Evolutionary conservation across 2,888 invertebrate species (phyloP).

Genomic region (Xestia rhomboidea): DNA sequence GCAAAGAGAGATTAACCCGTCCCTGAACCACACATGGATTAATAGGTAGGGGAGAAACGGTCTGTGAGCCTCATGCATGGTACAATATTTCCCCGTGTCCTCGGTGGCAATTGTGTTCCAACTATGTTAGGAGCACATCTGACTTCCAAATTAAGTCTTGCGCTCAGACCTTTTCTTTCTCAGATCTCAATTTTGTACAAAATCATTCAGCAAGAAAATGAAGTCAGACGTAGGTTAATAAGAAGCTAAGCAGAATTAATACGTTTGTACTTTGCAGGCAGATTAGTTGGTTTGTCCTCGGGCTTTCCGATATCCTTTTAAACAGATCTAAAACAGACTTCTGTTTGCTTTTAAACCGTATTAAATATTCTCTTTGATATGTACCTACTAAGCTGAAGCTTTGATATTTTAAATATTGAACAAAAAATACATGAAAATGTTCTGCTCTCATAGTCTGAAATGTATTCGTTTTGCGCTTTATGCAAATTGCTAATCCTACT

Average conservation of each 20-base stretch:
- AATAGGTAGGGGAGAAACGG: background rate
- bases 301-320: constrained; percentile 35
- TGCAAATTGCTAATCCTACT: too few relatives aligned
- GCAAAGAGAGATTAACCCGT: background rate
- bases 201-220: constrained; percentile 6
- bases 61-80: background rate
- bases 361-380: constrained; percentile 47
- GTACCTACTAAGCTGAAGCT: constrained; percentile 18
- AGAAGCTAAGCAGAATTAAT: constrained; percentile 22
- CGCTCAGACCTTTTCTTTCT: background rate
- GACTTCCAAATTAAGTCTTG: background rate
- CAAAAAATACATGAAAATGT: constrained; percentile 4
- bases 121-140: background rate
- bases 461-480: background rate
- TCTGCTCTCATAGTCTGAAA: background rate
- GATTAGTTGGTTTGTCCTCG: constrained; percentile 39
- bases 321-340: constrained; percentile 37
- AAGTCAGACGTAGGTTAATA: background rate
- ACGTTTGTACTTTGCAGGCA: constrained; percentile 27
- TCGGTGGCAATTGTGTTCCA: background rate
- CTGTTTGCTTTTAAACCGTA: constrained; percentile 36
- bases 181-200: background rate
- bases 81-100: background rate
- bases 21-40: background rate
- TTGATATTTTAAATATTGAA: constrained; percentile 34